Evolutionary conservation across 2,888 invertebrate species (phyloP).

Genomic region (Pediacus dermestoides): DNA sequence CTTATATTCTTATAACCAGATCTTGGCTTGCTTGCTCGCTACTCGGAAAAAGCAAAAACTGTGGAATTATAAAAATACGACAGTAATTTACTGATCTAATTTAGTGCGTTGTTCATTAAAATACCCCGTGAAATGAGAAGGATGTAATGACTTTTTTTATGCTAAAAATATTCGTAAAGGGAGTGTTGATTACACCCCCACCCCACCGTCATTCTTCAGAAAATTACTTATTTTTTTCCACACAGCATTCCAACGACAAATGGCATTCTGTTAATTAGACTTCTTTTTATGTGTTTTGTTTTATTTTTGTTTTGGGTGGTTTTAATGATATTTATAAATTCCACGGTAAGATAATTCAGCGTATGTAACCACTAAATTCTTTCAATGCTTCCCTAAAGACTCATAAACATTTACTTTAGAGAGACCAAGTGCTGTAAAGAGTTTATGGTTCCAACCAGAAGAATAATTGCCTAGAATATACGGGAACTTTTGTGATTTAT

Average conservation of each 20-base stretch:
- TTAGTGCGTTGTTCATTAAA: slow-evolving; percentile 24
- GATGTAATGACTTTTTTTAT: slow-evolving; percentile 15
- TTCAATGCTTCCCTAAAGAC: too few relatives aligned
- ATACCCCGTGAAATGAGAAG: slow-evolving; percentile 17
- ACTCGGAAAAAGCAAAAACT: slow-evolving; percentile 18
- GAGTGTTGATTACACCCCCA: too few relatives aligned
- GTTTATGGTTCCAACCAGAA: too few relatives aligned
- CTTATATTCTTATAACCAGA: slow-evolving; percentile 16
- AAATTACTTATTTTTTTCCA: slow-evolving; percentile 11
- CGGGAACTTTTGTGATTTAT: too few relatives aligned
- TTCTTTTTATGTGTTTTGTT: too few relatives aligned
- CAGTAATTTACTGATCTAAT: slow-evolving; percentile 23
- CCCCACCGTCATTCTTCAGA: slow-evolving; percentile 1
- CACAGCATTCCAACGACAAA: slow-evolving; percentile 1
- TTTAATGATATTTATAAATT: slow-evolving; percentile 4
- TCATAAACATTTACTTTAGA: too few relatives aligned
- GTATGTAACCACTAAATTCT: too few relatives aligned
- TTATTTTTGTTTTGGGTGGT: slow-evolving; percentile 7
- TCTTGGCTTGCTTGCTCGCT: background rate
- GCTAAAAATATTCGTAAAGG: slow-evolving; percentile 11
- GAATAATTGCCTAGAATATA: too few relatives aligned
- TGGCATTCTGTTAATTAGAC: slow-evolving; percentile 4
- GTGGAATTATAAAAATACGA: slow-evolving; percentile 16
- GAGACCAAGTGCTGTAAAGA: too few relatives aligned
- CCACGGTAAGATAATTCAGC: background rate